Conservation (phyloP, 2,888 invertebrate species). For the Lycophotia porphyrea region DNA sequence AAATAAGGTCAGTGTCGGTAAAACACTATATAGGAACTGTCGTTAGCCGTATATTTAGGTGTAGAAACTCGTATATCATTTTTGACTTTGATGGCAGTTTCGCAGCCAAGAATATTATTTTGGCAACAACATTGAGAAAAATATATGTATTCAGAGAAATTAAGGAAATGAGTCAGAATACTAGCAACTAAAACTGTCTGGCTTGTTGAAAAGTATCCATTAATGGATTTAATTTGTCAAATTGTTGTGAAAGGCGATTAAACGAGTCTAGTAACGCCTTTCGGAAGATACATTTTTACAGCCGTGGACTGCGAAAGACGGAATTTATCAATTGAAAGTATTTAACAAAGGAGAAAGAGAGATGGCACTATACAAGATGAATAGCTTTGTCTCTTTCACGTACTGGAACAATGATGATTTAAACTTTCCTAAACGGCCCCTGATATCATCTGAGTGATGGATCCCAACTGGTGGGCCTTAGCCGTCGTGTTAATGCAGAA, state of each 20-base stretch:
- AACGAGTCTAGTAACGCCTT: background rate
- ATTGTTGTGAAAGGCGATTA: background rate
- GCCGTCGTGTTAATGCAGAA: background rate
- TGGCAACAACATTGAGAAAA: slow-evolving; percentile 55
- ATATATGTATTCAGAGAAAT: slow-evolving; percentile 28
- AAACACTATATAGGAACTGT: slow-evolving; percentile 43
- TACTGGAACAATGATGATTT: background rate
- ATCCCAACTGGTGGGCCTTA: background rate
- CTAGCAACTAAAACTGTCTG: slow-evolving; percentile 13
- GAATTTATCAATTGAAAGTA: background rate
- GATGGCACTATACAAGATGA: slow-evolving; percentile 1
- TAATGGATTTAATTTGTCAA: background rate
- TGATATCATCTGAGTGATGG: background rate
- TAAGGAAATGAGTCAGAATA: slow-evolving; percentile 43
- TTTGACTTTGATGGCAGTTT: slow-evolving; percentile 54
- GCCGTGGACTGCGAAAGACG: background rate
- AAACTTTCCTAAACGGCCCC: background rate
- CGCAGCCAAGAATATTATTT: slow-evolving; percentile 56
- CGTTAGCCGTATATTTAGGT: slow-evolving; percentile 30
- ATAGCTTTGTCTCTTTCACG: background rate
- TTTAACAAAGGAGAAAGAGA: slow-evolving; percentile 4
- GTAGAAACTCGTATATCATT: slow-evolving; percentile 46
- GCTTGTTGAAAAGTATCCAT: slow-evolving; percentile 15
- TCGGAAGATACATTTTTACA: background rate
- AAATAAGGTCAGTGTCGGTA: slow-evolving; percentile 47